Evolutionary conservation across 2,888 invertebrate genomes (phyloP), one percentile per base, ranked within the genome.

Genomic region (Petrolisthes cinctipes): DNA sequence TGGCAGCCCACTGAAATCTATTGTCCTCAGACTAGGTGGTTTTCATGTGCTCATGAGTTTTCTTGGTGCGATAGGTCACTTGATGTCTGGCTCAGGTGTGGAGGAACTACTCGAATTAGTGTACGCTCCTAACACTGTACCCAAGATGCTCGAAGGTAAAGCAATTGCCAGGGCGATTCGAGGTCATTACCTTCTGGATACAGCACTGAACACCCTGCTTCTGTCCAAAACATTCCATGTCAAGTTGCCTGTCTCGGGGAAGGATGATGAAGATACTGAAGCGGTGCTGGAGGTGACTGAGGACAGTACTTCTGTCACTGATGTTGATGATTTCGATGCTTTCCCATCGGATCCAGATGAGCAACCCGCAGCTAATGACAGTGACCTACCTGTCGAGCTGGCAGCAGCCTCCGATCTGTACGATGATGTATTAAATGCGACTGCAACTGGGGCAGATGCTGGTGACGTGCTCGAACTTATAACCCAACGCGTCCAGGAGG

Each of bases 61-160:
- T 75, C 79, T 91, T 68, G 91, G 91, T 54, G 84, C 88, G 17
- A 91, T 92, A 81, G 92, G 92, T 14, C 86, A 89, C 51, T 66
- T 91, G 37, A 91, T 91, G 91, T 79, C 57, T 56, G 89, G 91
- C 53, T 90, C 91, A 76, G 92, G 91, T 4, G 68, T 92, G 20
- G n/a, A 91, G 71, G 91, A 92, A 83, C 71, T 92, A 4, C 80
- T 92, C 0, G 91, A 91, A 82, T 80, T 87, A 17, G 89, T 91
- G 5, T 92, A 91, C 91, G 91, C 91, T 9, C 23, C 79, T 17
- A 91, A 91, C 81, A 86, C 92, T 11, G 91, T 91, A 14, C 23
- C 20, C 20, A 91, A 91, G 71, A 91, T 92, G 87, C 78, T 91
- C 4, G 89, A 73, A 89, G 91, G 91, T 11, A 92, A 92, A 87